Evolutionary conservation across 2,888 invertebrate genomes (phyloP), one percentile per base, ranked within the genome.

Genomic region (Drosophila helvetica): DNA sequence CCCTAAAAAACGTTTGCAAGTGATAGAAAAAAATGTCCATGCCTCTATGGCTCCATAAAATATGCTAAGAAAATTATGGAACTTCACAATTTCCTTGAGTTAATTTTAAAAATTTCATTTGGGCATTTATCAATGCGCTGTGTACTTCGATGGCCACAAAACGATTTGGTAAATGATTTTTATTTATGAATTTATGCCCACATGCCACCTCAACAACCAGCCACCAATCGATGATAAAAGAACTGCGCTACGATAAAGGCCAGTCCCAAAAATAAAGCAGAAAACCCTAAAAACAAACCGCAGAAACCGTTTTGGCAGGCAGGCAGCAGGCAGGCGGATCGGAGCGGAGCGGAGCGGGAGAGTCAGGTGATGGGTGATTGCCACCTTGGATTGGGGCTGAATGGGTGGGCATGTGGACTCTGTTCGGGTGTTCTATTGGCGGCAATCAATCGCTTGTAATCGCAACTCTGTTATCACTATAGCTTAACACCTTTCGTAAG

Each of bases 131-230:
- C 33, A 70, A 38, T n/a, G 38, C 7, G 7, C 15, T n/a, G n/a
- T 38, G 66, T 48, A 8, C 43, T 68, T 67, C 30, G 70, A 45
- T 70, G 59, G 59, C 71, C 60, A 70, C 67, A 70, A 79, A 75
- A 74, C 86, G 86, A 84, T 84, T 84, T 84, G 77, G 78, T 78
- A 80, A 84, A 78, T 87, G 83, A 84, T 84, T 82, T 82, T 81
- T 87, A 76, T 84, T 84, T 84, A 84, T 84, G 81, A 75, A 58
- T 83, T 83, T 88, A 88, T 83, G 74, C 57, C 58, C 81, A 78
- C 87, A 80, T 78, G 87, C 83, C 87, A 84, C 75, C 88, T 84
- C 85, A 88, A 84, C 85, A 88, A 86, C 70, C 87, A 48, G 48
- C 69, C 42, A 57, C 66, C 78, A 74, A 68, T 53, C 33, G 77